Evolutionary conservation across 2,797 vertebrate species (phyloP).

Genomic region (Prionace glauca): DNA sequence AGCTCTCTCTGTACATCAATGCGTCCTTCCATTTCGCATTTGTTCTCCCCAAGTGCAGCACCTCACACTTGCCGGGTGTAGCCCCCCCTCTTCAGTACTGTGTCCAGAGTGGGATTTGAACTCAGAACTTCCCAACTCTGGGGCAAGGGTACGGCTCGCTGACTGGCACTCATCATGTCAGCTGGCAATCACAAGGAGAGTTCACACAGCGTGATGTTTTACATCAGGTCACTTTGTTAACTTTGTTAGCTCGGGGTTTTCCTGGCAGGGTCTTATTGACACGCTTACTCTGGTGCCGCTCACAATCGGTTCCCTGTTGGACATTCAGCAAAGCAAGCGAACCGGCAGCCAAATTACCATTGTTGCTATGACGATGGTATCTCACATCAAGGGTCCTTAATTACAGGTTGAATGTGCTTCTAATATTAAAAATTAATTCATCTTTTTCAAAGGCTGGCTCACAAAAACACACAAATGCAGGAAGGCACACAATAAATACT

Average conservation of each 20-base stretch:
- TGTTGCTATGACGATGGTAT: neutral
- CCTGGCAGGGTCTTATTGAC: neutral
- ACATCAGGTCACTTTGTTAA: neutral
- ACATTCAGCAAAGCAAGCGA: neutral
- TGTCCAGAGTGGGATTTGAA: too few relatives aligned
- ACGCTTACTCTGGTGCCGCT: neutral
- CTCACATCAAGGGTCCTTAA: neutral
- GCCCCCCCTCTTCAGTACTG: too few relatives aligned
- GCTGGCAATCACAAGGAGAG: neutral
- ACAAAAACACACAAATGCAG: neutral
- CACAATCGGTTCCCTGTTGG: neutral
- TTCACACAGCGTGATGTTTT: neutral
- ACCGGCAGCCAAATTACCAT: neutral
- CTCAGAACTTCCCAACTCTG: too few relatives aligned
- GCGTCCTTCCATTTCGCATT: too few relatives aligned
- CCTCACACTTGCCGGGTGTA: too few relatives aligned
- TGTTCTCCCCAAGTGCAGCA: too few relatives aligned
- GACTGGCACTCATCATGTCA: too few relatives aligned
- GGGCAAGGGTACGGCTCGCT: too few relatives aligned
- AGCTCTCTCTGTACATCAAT: too few relatives aligned
- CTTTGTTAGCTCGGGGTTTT: neutral
- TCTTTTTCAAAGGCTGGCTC: neutral
- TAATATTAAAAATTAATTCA: neutral
- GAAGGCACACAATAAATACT: neutral
- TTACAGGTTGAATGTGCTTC: neutral